These are phyloP conservation scores for Sardinella longiceps DNA, from an alignment of 2,797 vertebrate genomes.

Conservation along the genomic window DNA sequence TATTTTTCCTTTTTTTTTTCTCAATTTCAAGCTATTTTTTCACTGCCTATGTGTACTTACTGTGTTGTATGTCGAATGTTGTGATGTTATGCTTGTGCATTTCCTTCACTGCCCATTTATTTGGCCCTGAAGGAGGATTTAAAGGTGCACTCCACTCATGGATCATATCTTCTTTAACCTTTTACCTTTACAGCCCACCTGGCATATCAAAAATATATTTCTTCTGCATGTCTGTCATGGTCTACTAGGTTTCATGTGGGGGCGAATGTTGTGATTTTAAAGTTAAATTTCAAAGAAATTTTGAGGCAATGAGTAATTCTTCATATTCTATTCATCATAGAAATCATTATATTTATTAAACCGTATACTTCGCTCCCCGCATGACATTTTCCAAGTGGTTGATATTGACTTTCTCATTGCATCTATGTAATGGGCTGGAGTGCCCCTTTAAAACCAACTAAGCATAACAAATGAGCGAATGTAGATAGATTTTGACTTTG, in stretches of 20 bases:
- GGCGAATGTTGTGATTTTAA: background rate
- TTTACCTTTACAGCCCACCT: background rate
- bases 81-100: background rate
- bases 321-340: background rate
- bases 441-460: slow-evolving; percentile 35
- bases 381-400: background rate
- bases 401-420: slow-evolving; percentile 20
- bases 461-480: slow-evolving; percentile 49
- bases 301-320: background rate
- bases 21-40: slow-evolving; percentile 8
- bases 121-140: background rate
- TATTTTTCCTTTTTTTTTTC: background rate
- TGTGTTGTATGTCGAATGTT: background rate
- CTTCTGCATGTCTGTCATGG: background rate
- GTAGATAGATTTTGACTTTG: slow-evolving; percentile 56
- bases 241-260: background rate
- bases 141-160: background rate
- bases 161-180: background rate
- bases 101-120: background rate
- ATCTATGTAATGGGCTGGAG: background rate
- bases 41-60: slow-evolving; percentile 2
- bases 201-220: background rate
- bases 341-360: slow-evolving; percentile 3
- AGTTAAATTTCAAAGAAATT: background rate
- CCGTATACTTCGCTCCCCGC: background rate